Percentiles rank a stretch among this genome's conserved stretches.
phyloP scores from a whole-genome alignment of 2,888 invertebrate genomes.

The Sussaba pulchella region DNA sequence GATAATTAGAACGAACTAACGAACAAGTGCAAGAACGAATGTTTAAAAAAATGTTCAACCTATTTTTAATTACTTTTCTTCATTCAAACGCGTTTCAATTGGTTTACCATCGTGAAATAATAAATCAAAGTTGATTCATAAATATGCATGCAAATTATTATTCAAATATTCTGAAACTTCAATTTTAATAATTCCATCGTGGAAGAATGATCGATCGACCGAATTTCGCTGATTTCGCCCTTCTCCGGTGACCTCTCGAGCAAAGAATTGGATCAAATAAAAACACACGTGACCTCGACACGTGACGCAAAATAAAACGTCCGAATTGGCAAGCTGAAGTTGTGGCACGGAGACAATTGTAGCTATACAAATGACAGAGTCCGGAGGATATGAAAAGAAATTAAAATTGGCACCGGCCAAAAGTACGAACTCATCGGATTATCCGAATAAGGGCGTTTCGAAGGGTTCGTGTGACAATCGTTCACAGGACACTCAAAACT shows the following conservation, averaged over 20 bases:
- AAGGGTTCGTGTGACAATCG: constrained; percentile 29
- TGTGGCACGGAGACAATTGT: background rate
- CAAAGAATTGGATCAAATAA: constrained; percentile 10
- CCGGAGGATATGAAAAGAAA: background rate
- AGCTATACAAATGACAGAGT: background rate
- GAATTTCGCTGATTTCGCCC: background rate
- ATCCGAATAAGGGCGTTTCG: constrained; percentile 63
- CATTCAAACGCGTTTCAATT: too few relatives aligned
- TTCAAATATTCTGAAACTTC: background rate
- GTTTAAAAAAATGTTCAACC: too few relatives aligned
- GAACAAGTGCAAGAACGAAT: too few relatives aligned
- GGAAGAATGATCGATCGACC: background rate
- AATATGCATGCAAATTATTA: too few relatives aligned
- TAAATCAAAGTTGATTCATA: too few relatives aligned
- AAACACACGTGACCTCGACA: background rate
- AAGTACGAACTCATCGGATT: constrained; percentile 60
- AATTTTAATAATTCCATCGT: background rate
- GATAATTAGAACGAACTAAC: too few relatives aligned
- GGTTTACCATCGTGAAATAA: too few relatives aligned
- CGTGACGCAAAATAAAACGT: background rate
- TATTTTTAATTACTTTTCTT: too few relatives aligned
- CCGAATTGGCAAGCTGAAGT: constrained; percentile 15
- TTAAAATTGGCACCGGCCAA: constrained; percentile 64
- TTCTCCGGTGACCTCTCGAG: background rate
- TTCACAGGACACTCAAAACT: background rate